phyloP scores from a whole-genome alignment of 2,797 vertebrate genomes.

The Microtus obscurus region DNA sequence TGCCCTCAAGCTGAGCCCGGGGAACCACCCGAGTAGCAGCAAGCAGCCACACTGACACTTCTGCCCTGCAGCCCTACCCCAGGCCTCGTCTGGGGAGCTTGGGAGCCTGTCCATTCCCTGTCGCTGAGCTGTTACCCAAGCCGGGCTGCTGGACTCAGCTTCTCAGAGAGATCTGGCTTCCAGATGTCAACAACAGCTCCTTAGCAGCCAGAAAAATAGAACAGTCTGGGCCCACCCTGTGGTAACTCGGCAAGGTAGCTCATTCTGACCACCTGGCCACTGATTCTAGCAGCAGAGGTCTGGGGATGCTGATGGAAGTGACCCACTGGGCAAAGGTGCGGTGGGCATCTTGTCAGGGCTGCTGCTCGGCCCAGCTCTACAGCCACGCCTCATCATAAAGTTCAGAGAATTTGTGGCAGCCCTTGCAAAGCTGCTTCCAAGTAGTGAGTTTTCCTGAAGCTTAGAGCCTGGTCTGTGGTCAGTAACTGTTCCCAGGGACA shows the following conservation, averaged over 20 bases:
- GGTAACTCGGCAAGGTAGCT: neutral
- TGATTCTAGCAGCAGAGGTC: neutral
- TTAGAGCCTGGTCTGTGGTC: slow-evolving; percentile 54
- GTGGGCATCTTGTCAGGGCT: slow-evolving; percentile 43
- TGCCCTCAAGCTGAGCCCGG: fast-evolving
- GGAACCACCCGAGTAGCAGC: neutral
- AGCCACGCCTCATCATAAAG: slow-evolving; percentile 70
- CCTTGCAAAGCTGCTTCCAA: slow-evolving; percentile 71
- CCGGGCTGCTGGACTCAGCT: neutral
- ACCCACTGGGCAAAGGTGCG: neutral
- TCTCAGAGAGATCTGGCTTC: slow-evolving; percentile 61
- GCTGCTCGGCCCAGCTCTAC: slow-evolving; percentile 57
- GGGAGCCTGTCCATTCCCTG: neutral
- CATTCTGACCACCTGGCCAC: neutral
- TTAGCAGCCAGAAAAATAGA: slow-evolving; percentile 52
- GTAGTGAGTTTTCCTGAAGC: slow-evolving; percentile 66
- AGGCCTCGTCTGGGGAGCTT: neutral
- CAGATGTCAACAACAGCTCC: slow-evolving; percentile 71
- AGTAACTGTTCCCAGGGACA: neutral
- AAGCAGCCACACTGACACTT: neutral
- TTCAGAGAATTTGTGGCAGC: slow-evolving; percentile 63
- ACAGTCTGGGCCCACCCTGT: neutral
- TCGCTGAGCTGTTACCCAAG: neutral
- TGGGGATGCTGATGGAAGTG: neutral
- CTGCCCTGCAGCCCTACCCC: fast-evolving